Evolutionary conservation across 2,113 vertebrate genomes (phyloP).

Genomic region (Salvelinus alpinus): DNA sequence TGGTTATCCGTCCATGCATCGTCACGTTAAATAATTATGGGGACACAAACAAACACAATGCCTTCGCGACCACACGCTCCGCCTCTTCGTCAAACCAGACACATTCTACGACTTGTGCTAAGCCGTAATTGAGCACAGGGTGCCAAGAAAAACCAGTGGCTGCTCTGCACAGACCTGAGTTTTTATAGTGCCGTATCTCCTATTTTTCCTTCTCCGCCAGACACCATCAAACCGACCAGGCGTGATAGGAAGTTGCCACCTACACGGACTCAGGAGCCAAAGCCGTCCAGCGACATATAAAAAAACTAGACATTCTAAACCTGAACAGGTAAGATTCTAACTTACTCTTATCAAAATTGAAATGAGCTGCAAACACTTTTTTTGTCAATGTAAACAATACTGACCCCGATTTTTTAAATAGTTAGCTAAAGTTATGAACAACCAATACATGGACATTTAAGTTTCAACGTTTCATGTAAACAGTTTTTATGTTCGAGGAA

Average conservation of each 20-base stretch:
- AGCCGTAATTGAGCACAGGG: slow-evolving; percentile 89
- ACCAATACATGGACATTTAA: not conserved
- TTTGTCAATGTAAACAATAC: no score
- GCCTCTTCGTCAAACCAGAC: slow-evolving; percentile 88
- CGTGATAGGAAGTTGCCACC: slow-evolving; percentile 78
- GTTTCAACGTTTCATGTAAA: not conserved
- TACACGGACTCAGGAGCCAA: slow-evolving; percentile 64
- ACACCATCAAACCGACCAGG: slow-evolving; percentile 77
- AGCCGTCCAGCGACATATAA: slow-evolving; percentile 33
- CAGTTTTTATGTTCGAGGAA: slow-evolving; percentile 26
- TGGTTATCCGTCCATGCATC: slow-evolving; percentile 15
- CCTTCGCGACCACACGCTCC: slow-evolving; percentile 81
- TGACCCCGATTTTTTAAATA: not conserved
- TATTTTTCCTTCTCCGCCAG: slow-evolving; percentile 77
- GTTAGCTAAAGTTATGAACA: not conserved
- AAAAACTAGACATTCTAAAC: slow-evolving; percentile 18
- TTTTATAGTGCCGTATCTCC: slow-evolving; percentile 82
- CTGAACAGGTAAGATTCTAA: slow-evolving; percentile 56
- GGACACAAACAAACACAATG: slow-evolving; percentile 80
- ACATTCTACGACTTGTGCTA: slow-evolving; percentile 92
- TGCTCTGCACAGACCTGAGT: slow-evolving; percentile 79
- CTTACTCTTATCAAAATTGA: not conserved
- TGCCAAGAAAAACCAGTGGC: slow-evolving; percentile 83
- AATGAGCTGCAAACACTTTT: not conserved
- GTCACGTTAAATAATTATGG: slow-evolving; percentile 71